Conservation (phyloP, 2,797 vertebrate genomes). For the Mus spretus region DNA sequence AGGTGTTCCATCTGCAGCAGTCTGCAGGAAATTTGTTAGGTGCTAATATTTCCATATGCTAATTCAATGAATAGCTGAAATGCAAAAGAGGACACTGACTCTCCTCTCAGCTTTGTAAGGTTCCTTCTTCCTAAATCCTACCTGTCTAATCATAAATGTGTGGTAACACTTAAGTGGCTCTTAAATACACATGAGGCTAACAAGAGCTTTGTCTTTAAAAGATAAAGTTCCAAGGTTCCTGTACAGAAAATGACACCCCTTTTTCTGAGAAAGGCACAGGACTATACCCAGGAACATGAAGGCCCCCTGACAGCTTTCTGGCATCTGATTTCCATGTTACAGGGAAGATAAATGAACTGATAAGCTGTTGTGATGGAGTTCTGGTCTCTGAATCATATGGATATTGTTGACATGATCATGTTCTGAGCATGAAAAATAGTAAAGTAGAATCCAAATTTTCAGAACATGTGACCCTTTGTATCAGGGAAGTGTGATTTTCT, state of each 20-base stretch:
- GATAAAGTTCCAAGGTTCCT: slow-evolving; percentile 2
- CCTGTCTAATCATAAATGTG: slow-evolving; percentile 13
- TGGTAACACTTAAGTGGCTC: not conserved
- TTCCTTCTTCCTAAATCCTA: slow-evolving; percentile 10
- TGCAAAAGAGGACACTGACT: not conserved
- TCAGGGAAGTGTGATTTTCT: not conserved
- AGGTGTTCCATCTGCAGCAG: slow-evolving; percentile 32
- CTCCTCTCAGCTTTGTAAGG: not conserved
- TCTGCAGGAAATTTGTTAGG: not conserved
- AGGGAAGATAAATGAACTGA: not conserved
- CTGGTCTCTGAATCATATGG: slow-evolving; percentile 4
- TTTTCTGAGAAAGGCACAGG: not conserved
- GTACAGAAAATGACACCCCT: not conserved
- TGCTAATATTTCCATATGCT: slow-evolving; percentile 23
- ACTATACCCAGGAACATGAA: not conserved
- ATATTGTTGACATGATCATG: slow-evolving; percentile 60
- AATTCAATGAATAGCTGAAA: slow-evolving; percentile 21
- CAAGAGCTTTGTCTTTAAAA: slow-evolving; percentile 29
- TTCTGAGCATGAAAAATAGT: slow-evolving; percentile 23
- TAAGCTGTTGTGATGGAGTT: not conserved
- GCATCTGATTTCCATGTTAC: not conserved
- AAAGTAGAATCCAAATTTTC: slow-evolving; percentile 12
- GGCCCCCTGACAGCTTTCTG: not conserved
- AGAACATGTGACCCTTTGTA: not conserved
- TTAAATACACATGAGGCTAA: slow-evolving; percentile 4